Percentiles rank a stretch among this genome's conserved stretches.
Evolutionary conservation across 2,888 invertebrate genomes (phyloP).

Genomic region (Caenorhabditis imperialis): DNA sequence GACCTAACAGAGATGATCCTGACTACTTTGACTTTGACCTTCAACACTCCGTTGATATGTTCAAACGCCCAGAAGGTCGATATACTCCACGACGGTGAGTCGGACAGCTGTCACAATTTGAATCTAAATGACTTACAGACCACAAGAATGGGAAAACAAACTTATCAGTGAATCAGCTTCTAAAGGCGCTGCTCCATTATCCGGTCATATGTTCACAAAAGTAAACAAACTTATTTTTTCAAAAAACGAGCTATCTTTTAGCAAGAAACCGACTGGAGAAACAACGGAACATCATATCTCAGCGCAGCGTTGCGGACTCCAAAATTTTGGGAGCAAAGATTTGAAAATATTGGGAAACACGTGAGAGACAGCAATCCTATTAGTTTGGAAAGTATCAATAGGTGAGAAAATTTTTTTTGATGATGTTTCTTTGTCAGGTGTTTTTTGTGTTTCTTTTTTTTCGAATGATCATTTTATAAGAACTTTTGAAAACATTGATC

Average conservation of each 20-base stretch:
- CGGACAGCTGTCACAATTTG: too few relatives aligned
- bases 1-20: conserved; percentile 76
- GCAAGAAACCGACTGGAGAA: conserved; percentile 68
- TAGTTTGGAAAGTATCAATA: conserved; percentile 74
- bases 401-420: conserved; percentile 55
- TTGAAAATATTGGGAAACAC: conserved; percentile 73
- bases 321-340: conserved; percentile 78
- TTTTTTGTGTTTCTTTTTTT: too few relatives aligned
- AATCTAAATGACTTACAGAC: conserved; percentile 57
- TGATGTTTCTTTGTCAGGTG: too few relatives aligned
- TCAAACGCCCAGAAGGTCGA: conserved; percentile 73
- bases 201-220: conserved; percentile 75
- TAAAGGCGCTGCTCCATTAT: conserved; percentile 75
- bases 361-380: conserved; percentile 77
- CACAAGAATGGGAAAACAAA: conserved; percentile 77
- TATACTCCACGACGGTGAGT: conserved; percentile 73
- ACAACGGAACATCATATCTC: conserved; percentile 71
- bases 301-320: conserved; percentile 77
- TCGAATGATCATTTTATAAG: too few relatives aligned
- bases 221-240: not conserved
- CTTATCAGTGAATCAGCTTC: conserved; percentile 67
- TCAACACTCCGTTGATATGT: conserved; percentile 77
- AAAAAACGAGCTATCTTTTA: conserved; percentile 15
- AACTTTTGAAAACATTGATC: too few relatives aligned
- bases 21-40: conserved; percentile 78